Percentiles rank a stretch among this genome's conserved stretches.
Conservation (phyloP, 2,113 vertebrate genomes). For the Crotalus tigris region DNA sequence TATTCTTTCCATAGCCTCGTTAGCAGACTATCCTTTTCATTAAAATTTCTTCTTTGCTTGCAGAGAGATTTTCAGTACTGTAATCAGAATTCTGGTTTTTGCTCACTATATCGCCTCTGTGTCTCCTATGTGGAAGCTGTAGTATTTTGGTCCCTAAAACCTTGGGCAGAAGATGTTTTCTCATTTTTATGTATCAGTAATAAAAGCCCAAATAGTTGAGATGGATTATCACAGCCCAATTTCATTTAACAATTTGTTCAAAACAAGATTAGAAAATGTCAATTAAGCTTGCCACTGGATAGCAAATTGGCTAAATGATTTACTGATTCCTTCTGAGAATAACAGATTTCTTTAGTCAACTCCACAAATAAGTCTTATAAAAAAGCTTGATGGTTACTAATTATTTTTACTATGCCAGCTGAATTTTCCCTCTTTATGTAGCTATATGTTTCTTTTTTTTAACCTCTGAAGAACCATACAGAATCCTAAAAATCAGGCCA, state of each 20-base stretch:
- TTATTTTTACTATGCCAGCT: neutral
- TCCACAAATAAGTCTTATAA: neutral
- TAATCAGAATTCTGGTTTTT: neutral
- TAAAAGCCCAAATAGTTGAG: neutral
- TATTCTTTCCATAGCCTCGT: neutral
- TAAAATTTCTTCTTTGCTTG: neutral
- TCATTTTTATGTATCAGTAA: neutral
- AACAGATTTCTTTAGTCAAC: neutral
- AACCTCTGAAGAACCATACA: neutral
- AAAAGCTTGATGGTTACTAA: neutral
- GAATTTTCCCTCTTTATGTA: neutral
- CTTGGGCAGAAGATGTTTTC: neutral
- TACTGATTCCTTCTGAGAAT: neutral
- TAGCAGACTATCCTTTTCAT: neutral
- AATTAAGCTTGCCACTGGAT: neutral
- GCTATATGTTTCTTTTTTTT: neutral
- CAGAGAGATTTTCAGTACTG: neutral
- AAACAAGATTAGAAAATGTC: neutral
- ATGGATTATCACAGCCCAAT: neutral
- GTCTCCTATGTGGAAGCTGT: neutral
- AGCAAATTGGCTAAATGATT: neutral
- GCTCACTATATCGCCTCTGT: neutral
- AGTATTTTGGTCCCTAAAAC: neutral
- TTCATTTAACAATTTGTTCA: neutral
- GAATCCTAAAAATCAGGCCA: neutral